Evolutionary conservation across 2,888 invertebrate species (phyloP).

Genomic region (Acrocyrtus sp.): DNA sequence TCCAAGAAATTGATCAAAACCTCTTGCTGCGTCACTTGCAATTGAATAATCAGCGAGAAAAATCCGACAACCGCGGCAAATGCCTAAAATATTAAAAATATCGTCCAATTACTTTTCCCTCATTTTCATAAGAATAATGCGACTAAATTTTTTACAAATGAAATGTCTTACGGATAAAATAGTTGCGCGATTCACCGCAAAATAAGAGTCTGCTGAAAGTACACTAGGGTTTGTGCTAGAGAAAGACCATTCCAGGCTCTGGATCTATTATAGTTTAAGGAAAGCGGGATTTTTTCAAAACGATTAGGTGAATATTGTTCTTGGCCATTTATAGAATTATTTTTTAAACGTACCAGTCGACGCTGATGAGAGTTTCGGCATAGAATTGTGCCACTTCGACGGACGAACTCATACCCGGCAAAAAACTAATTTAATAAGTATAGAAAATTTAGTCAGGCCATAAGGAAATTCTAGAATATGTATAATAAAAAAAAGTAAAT

Average conservation of each 20-base stretch:
- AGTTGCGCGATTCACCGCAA: conserved; percentile 25
- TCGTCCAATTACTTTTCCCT: too few species aligned
- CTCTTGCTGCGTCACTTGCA: too few species aligned
- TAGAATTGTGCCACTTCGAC: conserved; percentile 19
- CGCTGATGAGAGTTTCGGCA: conserved; percentile 48
- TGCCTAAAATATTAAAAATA: conserved; percentile 19
- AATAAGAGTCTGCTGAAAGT: conserved; percentile 35
- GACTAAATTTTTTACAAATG: too few species aligned
- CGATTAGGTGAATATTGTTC: too few species aligned
- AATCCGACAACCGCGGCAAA: conserved; percentile 41
- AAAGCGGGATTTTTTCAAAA: too few species aligned
- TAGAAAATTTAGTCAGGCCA: not conserved
- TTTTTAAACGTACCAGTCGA: conserved; percentile 30
- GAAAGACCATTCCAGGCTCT: conserved; percentile 54
- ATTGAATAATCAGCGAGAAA: conserved; percentile 52
- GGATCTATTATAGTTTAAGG: too few species aligned
- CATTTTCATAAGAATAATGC: too few species aligned
- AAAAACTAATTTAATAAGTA: conserved; percentile 31
- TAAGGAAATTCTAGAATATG: not conserved
- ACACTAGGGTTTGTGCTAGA: conserved; percentile 43
- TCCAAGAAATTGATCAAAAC: too few species aligned
- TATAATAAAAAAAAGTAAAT: not conserved
- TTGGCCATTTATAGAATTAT: too few species aligned
- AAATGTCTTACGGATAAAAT: not conserved
- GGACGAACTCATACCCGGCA: conserved; percentile 51